Conservation (phyloP, 2,113 vertebrate genomes). For the Notechis scutatus region DNA sequence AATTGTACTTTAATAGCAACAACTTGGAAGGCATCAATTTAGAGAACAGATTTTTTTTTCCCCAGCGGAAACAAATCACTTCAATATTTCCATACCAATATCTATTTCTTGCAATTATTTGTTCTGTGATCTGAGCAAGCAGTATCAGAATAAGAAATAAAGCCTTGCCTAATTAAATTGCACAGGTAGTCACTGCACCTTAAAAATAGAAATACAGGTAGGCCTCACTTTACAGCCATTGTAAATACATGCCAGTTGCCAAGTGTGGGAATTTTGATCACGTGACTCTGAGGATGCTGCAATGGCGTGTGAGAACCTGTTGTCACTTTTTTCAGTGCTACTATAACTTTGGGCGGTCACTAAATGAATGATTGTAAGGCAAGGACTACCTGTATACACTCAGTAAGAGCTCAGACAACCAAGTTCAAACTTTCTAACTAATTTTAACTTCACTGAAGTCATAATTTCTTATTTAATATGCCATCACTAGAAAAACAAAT, state of each 20-base stretch:
- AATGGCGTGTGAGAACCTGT: neutral
- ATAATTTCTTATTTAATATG: slow-evolving; percentile 69
- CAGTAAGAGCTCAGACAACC: slow-evolving; percentile 8
- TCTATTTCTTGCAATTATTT: slow-evolving; percentile 35
- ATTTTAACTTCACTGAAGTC: slow-evolving; percentile 54
- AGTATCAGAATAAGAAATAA: slow-evolving; percentile 23
- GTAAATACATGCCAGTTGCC: neutral
- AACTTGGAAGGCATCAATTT: neutral
- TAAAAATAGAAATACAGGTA: neutral
- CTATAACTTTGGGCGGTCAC: neutral
- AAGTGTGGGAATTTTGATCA: neutral
- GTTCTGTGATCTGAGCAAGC: slow-evolving; percentile 25
- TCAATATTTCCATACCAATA: slow-evolving; percentile 26
- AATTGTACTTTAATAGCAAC: neutral
- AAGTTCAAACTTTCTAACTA: slow-evolving; percentile 58
- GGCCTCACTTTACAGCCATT: neutral
- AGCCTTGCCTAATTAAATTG: slow-evolving; percentile 26
- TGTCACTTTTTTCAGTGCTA: neutral
- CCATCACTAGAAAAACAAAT: slow-evolving; percentile 66
- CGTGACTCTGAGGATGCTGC: neutral
- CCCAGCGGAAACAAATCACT: neutral
- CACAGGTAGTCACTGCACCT: neutral
- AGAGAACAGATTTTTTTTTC: neutral
- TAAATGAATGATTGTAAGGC: neutral
- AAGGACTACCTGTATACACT: neutral